phyloP scores from a whole-genome alignment of 1,140 invertebrate genomes.

The Drosophila dunni region DNA sequence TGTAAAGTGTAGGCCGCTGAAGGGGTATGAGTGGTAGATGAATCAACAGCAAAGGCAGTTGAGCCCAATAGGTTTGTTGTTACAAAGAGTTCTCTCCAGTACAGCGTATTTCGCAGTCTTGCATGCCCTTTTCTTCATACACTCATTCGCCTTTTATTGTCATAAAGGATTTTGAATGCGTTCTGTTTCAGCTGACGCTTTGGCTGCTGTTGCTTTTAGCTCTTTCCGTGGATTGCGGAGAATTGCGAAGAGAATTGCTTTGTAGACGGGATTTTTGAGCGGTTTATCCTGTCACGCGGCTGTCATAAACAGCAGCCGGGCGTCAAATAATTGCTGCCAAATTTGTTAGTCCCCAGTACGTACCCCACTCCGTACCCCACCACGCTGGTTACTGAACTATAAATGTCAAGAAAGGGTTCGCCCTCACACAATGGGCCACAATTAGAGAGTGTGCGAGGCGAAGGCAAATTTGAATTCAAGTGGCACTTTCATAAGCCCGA shows the following conservation, averaged over 20 bases:
- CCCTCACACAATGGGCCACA: constrained; percentile 31
- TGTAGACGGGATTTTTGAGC: constrained; percentile 3
- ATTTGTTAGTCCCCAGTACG: constrained; percentile 24
- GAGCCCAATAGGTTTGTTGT: too few species aligned
- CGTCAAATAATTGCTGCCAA: constrained; percentile 42
- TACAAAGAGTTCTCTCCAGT: not conserved
- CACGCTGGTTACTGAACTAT: constrained; percentile 2
- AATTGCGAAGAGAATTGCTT: not conserved
- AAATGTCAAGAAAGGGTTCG: constrained; percentile 33
- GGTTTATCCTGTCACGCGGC: constrained; percentile 32
- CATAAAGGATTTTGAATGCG: constrained; percentile 34
- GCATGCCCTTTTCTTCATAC: not conserved
- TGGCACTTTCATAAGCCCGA: constrained; percentile 36
- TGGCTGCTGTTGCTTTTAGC: not conserved
- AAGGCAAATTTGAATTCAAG: constrained; percentile 9
- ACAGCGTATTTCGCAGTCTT: not conserved
- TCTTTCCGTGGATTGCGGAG: not conserved
- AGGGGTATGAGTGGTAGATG: not conserved
- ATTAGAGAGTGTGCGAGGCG: constrained; percentile 32
- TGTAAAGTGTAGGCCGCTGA: not conserved
- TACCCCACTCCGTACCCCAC: not conserved
- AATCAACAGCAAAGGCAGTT: not conserved
- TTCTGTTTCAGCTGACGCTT: constrained; percentile 14
- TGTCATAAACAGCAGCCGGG: constrained; percentile 38
- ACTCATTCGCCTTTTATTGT: constrained; percentile 12